Conservation (phyloP, 2,113 vertebrate genomes). For the Lates calcarifer region DNA sequence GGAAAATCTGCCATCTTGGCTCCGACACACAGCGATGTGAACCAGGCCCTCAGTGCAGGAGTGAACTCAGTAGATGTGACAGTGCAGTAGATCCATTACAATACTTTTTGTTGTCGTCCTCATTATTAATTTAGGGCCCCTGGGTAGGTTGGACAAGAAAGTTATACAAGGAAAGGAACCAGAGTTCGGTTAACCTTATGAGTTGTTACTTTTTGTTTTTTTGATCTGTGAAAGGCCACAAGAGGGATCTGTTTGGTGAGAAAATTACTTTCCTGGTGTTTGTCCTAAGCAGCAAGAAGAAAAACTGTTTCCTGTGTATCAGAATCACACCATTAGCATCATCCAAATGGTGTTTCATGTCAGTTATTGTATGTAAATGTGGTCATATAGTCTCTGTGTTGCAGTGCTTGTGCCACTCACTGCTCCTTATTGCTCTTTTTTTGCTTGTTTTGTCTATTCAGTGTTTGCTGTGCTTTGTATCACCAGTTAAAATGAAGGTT, state of each 20-base stretch:
- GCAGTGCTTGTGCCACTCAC: conserved; percentile 60
- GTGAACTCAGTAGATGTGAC: conserved; percentile 20
- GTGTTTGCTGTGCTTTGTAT: conserved; percentile 49
- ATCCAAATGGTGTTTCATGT: conserved; percentile 64
- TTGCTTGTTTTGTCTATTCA: conserved; percentile 53
- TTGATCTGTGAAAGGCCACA: conserved; percentile 49
- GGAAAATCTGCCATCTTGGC: background rate
- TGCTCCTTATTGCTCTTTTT: conserved; percentile 56
- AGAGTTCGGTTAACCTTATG: conserved; percentile 22
- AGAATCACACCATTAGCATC: conserved; percentile 58
- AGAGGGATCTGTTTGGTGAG: conserved; percentile 65
- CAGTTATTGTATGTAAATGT: conserved; percentile 41
- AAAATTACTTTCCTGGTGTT: conserved; percentile 49
- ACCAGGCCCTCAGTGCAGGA: conserved; percentile 16
- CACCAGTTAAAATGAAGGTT: conserved; percentile 18
- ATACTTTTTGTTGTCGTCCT: background rate
- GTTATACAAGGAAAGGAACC: conserved; percentile 4
- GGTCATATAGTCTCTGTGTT: conserved; percentile 62
- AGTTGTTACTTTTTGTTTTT: conserved; percentile 35
- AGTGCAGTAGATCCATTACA: conserved; percentile 18
- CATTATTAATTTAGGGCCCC: background rate
- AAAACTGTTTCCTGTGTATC: conserved; percentile 38
- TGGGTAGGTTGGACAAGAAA: background rate
- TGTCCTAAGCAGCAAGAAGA: conserved; percentile 50
- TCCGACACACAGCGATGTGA: background rate